Conservation (phyloP, 2,113 vertebrate genomes). For the Natator depressus region DNA sequence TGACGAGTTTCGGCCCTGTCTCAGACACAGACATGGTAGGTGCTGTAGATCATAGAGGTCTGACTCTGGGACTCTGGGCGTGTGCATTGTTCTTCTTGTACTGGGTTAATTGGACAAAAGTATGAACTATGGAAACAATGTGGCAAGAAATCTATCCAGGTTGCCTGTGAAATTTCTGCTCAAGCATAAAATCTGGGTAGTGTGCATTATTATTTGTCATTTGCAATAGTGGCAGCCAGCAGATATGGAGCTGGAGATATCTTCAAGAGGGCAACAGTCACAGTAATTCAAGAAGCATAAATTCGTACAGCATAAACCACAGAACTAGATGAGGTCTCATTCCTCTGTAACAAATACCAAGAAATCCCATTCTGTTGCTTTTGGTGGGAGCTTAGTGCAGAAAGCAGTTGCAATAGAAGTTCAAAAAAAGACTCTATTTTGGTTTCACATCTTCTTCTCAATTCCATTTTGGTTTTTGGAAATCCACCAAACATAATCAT, state of each 20-base stretch:
- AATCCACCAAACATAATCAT: neutral
- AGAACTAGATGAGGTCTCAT: neutral
- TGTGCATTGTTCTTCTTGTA: neutral
- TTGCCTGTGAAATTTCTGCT: neutral
- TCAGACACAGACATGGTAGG: conserved; percentile 98
- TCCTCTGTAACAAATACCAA: neutral
- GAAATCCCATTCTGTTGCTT: neutral
- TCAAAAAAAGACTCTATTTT: neutral
- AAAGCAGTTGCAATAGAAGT: neutral
- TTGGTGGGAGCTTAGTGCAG: neutral
- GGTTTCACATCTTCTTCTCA: neutral
- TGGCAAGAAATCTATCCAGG: neutral
- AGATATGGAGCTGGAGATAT: neutral
- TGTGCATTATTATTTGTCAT: neutral
- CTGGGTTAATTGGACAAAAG: neutral
- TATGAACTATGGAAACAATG: neutral
- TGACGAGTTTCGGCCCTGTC: conserved; percentile 97
- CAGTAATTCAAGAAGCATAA: neutral
- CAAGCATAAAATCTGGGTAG: neutral
- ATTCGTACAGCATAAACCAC: neutral
- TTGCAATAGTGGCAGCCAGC: neutral
- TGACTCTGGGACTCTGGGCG: rapidly evolving
- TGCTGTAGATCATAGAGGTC: neutral
- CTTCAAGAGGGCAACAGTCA: neutral
- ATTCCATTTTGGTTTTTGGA: neutral